Evolutionary conservation across 2,888 invertebrate species (phyloP), one percentile per base, ranked within the genome.

Genomic region (Eupithecia pulchellata): DNA sequence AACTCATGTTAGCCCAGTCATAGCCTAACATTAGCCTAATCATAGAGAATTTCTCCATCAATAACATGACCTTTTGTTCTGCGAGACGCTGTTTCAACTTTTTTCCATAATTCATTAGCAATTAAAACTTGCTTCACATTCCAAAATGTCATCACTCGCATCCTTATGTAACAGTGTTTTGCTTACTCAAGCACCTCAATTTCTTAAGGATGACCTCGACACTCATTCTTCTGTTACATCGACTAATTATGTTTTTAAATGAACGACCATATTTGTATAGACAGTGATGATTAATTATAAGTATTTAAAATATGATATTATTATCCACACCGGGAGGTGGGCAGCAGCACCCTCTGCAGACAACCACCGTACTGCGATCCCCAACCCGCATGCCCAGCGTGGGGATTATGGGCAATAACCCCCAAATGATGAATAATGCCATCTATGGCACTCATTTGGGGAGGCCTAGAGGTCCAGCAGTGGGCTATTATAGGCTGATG

Each of bases 181-280:
- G 64, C 62, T 65, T 58, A 61, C 64, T 64, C 34, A 66, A 63
- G 57, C 20, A 57, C 39, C 25, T 64, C 57, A 14, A n/a, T 60
- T 72, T 69, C 57, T 57, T 67, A 60, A 30, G 64, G 42, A 32
- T 65, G 74, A 64, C 75, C 77, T 77, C 69, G 74, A 72, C 74
- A 73, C 68, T 68, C 65, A 71, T 74, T 75, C 72, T 74, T 42
- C 64, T 64, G 68, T 68, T 72, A 72, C 73, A 72, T 69, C 76
- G 70, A 70, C 34, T 67, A 64, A 47, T 58, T 30, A 32, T 58
- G 55, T 70, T 25, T 65, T 32, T 42, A 65, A 74, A 55, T 72
- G 42, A 67, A 75, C 63, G 68, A 63, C 52, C 52, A 52, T 47
- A 52, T 73, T 64, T 69, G 47, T 67, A 67, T n/a, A 29, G 42